These are phyloP conservation scores for Arge pagana DNA, from an alignment of 2,888 invertebrate species.

Conservation along the genomic window DNA sequence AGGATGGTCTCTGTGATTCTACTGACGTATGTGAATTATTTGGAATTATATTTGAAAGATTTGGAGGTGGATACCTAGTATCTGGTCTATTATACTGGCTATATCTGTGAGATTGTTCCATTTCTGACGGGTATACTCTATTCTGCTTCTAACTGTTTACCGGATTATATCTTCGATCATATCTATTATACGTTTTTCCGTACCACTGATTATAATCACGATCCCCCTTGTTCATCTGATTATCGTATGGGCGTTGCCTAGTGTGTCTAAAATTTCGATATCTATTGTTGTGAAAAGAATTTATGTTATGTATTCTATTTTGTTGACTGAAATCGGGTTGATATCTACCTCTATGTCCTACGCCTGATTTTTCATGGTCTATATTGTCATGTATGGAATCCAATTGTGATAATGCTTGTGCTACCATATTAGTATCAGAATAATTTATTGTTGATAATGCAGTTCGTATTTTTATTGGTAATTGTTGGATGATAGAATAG, in stretches of 20 bases:
- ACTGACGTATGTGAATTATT: background rate
- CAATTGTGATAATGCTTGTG: constrained; percentile 12
- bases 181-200: no score
- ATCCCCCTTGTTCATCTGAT: no score
- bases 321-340: background rate
- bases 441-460: constrained; percentile 8
- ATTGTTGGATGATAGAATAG: constrained; percentile 18
- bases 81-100: background rate
- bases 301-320: no score
- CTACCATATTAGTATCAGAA: constrained; percentile 1
- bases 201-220: no score
- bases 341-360: background rate
- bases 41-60: background rate
- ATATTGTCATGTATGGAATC: constrained; percentile 4
- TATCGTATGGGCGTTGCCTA: no score
- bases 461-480: background rate
- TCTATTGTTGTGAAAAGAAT: no score
- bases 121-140: no score
- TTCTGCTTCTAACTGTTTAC: no score
- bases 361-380: no score
- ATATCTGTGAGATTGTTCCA: no score
- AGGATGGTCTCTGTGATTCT: background rate
- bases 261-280: no score
- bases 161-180: no score
- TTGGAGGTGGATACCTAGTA: background rate